A percentile compares a stretch with the other conserved stretches of the same genome.
Evolutionary conservation across 2,113 vertebrate genomes (phyloP).

Genomic region (Grantiella picta): DNA sequence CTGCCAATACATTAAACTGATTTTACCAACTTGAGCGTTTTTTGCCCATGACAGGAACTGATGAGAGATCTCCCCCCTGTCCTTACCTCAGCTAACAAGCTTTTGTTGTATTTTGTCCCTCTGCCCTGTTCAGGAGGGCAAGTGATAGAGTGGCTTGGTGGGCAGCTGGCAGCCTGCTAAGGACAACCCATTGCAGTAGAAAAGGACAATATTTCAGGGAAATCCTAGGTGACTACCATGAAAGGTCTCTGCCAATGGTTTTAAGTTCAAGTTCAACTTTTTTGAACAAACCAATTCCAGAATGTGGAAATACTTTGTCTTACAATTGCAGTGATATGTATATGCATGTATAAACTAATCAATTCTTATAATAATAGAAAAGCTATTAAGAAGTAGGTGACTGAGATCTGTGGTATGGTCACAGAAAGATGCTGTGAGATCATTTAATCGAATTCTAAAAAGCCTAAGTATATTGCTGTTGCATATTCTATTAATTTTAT

Average conservation of each 20-base stretch:
- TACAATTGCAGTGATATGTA: neutral
- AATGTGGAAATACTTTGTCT: neutral
- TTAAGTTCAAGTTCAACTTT: neutral
- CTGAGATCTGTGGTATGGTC: neutral
- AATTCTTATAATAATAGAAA: neutral
- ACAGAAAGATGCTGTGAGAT: neutral
- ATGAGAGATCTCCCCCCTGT: neutral
- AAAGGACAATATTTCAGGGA: neutral
- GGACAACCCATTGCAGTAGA: neutral
- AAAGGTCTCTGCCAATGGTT: neutral
- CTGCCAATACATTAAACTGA: neutral
- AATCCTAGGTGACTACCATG: neutral
- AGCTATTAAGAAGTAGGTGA: neutral
- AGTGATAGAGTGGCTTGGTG: neutral
- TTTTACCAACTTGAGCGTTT: neutral
- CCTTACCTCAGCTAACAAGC: neutral
- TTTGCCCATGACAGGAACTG: neutral
- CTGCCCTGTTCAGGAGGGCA: neutral
- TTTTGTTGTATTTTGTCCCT: neutral
- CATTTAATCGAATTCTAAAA: neutral
- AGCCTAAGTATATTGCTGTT: neutral
- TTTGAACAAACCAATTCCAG: neutral
- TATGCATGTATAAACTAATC: neutral
- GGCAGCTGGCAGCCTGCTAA: neutral
- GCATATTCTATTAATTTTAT: conserved; percentile 29